These are phyloP conservation scores for Hylaeus anthracinus DNA, from an alignment of 1,140 invertebrate genomes.

Conservation along the genomic window DNA sequence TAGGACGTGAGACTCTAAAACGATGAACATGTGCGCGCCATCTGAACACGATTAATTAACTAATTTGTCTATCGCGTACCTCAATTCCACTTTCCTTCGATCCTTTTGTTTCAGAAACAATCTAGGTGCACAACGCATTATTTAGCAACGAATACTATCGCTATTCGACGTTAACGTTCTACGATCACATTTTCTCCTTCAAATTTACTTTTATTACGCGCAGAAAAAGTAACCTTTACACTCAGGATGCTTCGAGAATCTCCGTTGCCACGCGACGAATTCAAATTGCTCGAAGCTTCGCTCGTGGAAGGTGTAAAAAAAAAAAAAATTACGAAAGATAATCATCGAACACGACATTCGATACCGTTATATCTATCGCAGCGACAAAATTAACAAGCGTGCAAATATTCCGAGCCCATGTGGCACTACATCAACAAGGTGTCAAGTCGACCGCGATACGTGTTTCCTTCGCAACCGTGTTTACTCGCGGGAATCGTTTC, in stretches of 20 bases:
- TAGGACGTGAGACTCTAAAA: neutral
- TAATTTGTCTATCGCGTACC: neutral
- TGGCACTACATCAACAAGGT: neutral
- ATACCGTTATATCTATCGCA: neutral
- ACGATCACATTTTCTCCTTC: too few species aligned
- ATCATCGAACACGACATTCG: neutral
- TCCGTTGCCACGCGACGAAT: too few species aligned
- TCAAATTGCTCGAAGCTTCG: too few species aligned
- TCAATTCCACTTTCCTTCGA: neutral
- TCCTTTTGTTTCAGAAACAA: neutral
- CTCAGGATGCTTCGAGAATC: too few species aligned
- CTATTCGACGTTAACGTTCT: neutral
- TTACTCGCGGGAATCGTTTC: neutral
- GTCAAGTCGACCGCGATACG: neutral
- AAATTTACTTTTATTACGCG: too few species aligned
- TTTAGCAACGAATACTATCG: neutral
- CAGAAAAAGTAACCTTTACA: too few species aligned
- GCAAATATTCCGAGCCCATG: neutral
- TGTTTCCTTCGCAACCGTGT: neutral
- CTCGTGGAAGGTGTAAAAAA: neutral
- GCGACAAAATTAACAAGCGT: neutral
- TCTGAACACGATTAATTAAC: neutral
- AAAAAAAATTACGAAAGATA: neutral
- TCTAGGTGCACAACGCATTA: neutral
- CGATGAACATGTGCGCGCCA: neutral